Conservation (phyloP, 2,888 invertebrate species). For the Lottia scabra region DNA sequence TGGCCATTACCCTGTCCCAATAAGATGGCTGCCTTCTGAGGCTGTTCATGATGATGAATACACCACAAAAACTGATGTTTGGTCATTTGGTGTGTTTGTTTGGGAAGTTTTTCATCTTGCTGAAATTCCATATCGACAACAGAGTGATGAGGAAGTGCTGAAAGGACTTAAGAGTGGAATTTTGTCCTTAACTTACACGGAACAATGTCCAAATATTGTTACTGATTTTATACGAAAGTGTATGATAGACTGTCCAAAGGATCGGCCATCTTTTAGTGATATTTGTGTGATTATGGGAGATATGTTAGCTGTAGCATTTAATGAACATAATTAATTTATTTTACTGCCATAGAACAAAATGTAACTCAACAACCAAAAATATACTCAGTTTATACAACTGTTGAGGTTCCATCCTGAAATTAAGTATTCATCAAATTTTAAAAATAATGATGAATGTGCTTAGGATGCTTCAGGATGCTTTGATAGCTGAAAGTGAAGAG, state of each 20-base stretch:
- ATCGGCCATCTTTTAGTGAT: conserved; percentile 69
- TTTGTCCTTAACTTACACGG: conserved; percentile 47
- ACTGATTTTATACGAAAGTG: conserved; percentile 62
- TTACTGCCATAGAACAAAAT: background rate
- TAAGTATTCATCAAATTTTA: background rate
- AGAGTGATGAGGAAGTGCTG: conserved; percentile 81
- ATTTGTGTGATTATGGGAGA: conserved; percentile 62
- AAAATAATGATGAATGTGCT: background rate
- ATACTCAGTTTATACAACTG: too few species aligned
- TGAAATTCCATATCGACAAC: conserved; percentile 81
- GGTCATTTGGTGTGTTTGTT: conserved; percentile 87
- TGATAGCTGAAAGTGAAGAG: background rate
- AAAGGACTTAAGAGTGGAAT: conserved; percentile 51
- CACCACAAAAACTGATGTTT: conserved; percentile 93
- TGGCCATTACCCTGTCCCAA: conserved; percentile 76
- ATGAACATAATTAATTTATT: background rate
- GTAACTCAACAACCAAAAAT: too few species aligned
- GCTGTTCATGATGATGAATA: conserved; percentile 90
- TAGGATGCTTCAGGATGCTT: background rate
- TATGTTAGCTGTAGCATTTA: conserved; percentile 40
- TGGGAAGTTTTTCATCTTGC: conserved; percentile 91
- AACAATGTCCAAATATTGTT: conserved; percentile 61
- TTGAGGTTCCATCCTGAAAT: too few species aligned
- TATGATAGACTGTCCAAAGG: conserved; percentile 63
- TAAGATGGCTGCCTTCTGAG: conserved; percentile 90